These are phyloP conservation scores for Drosophila orosa DNA, from an alignment of 1,140 invertebrate genomes.

Conservation along the genomic window DNA sequence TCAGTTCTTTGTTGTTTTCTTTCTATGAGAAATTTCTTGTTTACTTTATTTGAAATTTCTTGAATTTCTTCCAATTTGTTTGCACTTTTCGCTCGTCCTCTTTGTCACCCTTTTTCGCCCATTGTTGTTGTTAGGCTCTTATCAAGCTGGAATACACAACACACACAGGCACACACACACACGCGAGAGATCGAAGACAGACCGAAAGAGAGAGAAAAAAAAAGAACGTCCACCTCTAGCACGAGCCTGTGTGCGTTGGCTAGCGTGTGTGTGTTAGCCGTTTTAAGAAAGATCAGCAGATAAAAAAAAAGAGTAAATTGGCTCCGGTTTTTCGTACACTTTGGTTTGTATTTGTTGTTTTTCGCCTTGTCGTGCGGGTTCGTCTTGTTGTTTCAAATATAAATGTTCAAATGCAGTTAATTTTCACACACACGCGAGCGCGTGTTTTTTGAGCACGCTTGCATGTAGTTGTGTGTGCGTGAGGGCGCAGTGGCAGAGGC, in stretches of 20 bases:
- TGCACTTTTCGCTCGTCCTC: constrained; percentile 2
- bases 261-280: constrained; percentile 33
- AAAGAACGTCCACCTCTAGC: constrained; percentile 7
- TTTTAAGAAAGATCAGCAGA: constrained; percentile 16
- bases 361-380: constrained; percentile 3
- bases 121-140: constrained; percentile 41
- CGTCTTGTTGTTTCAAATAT: constrained; percentile 1
- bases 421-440: constrained; percentile 35
- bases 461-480: constrained; percentile 20
- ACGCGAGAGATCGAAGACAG: constrained; percentile 6
- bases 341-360: constrained; percentile 8
- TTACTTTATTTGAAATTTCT: constrained; percentile 30
- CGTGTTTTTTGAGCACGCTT: constrained; percentile 29
- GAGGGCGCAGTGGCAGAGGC: constrained; percentile 28
- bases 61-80: constrained; percentile 47
- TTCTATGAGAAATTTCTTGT: constrained; percentile 4
- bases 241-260: constrained; percentile 5
- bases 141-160: constrained; percentile 51
- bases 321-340: background rate
- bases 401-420: constrained; percentile 26
- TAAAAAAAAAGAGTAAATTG: constrained; percentile 6
- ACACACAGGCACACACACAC: constrained; percentile 26
- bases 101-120: constrained; percentile 5
- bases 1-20: background rate
- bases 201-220: constrained; percentile 10